phyloP scores from a whole-genome alignment of 2,113 vertebrate species.

The Colinus virginianus region DNA sequence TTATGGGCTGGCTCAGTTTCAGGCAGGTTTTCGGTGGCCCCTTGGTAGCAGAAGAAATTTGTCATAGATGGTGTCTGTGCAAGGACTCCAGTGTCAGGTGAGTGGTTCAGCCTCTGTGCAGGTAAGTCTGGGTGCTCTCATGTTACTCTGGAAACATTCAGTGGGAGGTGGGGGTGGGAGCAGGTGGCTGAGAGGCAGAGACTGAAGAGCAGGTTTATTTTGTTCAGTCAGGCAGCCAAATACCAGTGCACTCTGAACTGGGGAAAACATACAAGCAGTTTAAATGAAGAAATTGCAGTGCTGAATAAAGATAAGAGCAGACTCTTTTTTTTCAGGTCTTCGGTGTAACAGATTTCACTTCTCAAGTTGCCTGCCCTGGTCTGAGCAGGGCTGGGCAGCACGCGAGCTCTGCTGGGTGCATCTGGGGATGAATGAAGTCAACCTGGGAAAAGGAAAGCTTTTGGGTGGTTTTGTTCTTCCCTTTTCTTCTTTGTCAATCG shows the following conservation, averaged over 20 bases:
- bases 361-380: no score
- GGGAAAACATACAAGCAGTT: not conserved
- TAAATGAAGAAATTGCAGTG: not conserved
- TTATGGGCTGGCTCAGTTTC: not conserved
- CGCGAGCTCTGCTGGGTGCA: no score
- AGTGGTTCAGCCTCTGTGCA: not conserved
- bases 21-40: not conserved
- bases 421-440: not conserved
- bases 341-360: not conserved
- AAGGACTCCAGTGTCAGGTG: not conserved
- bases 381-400: not conserved
- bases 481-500: not conserved
- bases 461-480: not conserved
- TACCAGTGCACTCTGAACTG: not conserved
- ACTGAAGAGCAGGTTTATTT: not conserved
- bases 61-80: rapidly evolving
- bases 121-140: not conserved
- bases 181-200: not conserved
- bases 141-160: not conserved
- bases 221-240: not conserved
- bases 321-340: not conserved
- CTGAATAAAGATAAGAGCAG: not conserved
- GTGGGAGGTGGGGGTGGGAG: not conserved
- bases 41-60: not conserved
- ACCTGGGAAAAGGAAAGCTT: not conserved